Conservation (phyloP, 2,113 vertebrate species). For the Diglossa brunneiventris region DNA sequence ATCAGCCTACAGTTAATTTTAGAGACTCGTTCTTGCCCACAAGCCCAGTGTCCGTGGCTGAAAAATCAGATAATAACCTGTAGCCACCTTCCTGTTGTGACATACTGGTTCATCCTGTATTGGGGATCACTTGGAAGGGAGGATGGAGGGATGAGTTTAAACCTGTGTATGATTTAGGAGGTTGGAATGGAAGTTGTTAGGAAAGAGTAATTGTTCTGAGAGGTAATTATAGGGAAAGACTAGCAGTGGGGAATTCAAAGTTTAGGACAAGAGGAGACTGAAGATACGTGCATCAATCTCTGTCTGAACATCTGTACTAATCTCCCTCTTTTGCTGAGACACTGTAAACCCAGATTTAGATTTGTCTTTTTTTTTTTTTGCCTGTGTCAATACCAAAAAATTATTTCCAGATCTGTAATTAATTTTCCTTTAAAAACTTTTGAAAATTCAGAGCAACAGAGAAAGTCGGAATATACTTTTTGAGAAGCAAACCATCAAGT, state of each 20-base stretch:
- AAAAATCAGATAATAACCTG: not conserved
- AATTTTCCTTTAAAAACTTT: not conserved
- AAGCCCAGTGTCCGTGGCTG: not conserved
- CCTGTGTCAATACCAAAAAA: not conserved
- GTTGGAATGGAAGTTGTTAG: slow-evolving; percentile 47
- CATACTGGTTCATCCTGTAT: slow-evolving; percentile 19
- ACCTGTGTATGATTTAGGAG: slow-evolving; percentile 33
- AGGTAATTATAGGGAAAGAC: not conserved
- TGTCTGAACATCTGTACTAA: not conserved
- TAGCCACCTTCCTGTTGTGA: not conserved
- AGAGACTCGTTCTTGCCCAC: not conserved
- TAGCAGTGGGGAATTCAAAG: not conserved
- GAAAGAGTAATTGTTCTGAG: slow-evolving; percentile 10
- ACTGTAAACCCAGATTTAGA: not conserved
- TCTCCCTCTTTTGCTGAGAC: not conserved
- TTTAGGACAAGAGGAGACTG: not conserved
- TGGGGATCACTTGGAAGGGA: not conserved
- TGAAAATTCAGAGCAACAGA: not conserved
- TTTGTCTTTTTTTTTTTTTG: not conserved
- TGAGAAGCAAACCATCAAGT: not conserved
- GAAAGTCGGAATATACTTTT: not conserved
- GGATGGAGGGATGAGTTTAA: not conserved
- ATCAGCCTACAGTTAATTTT: not conserved
- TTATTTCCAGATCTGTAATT: not conserved
- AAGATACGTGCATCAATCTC: not conserved